These are phyloP conservation scores for Synergus gifuensis DNA, from an alignment of 2,888 invertebrate genomes.

Conservation along the genomic window DNA sequence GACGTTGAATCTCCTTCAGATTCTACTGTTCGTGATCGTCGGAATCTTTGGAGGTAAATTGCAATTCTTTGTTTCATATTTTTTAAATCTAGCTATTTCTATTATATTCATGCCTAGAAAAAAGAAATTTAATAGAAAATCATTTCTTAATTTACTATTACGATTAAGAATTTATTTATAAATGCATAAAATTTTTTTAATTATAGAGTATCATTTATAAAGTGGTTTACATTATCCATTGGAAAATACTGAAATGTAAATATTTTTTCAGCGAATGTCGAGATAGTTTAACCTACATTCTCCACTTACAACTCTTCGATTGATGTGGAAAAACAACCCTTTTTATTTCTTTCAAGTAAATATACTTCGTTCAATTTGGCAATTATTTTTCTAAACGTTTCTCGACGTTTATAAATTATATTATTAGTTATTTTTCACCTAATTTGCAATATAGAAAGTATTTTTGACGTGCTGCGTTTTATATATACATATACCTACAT, in stretches of 20 bases:
- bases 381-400: neutral
- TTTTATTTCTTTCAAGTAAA: neutral
- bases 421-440: neutral
- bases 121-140: neutral
- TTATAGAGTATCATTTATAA: neutral
- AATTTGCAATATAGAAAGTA: neutral
- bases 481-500: neutral
- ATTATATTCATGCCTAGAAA: neutral
- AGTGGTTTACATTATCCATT: neutral
- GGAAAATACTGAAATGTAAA: neutral
- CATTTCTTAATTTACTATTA: neutral
- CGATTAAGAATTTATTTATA: neutral
- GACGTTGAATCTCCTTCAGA: slow-evolving; percentile 45
- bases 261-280: neutral
- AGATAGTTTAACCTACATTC: neutral
- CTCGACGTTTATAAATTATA: neutral
- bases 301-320: neutral
- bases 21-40: slow-evolving; percentile 45
- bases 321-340: neutral
- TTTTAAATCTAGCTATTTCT: neutral
- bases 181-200: neutral
- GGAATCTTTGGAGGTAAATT: slow-evolving; percentile 49
- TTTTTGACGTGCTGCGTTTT: neutral
- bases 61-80: neutral
- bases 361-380: neutral